Base-by-base conservation (phyloP, 2,797 vertebrate species). In the Characodon lateralis region DNA sequence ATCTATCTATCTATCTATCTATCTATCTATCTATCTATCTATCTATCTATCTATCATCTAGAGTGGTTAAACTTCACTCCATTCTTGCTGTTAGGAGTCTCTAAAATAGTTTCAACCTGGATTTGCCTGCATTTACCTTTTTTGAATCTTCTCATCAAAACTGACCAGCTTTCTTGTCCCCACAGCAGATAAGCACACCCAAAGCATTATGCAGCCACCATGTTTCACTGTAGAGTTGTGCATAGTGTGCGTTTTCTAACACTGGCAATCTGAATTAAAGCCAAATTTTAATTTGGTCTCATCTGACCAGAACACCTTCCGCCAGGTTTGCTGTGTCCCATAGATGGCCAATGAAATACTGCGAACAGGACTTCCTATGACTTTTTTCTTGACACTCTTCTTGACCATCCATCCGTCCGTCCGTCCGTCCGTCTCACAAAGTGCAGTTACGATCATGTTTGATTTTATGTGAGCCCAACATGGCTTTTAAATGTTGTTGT, bases 401-500 rank as follows among this genome's bases (percentile, higher is more conserved):
- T 43, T 43, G 9, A 55, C 72, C 41, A 69, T 61, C 68, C 53
- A 41, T 59, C 41, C 35, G 61, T 72, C 55, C 43, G 72, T 69
- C 72, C 76, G 39, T 80, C 70, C 41, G 59, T 61, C 66, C 51
- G 7, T 63, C 59, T 35, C 10, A 39, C 7, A 59, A 22, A 73
- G 56, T 73, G 39, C 48, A 4, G 58, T 41, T 9, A 20, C 18
- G 18, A 43, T 58, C 28, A 14, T 78, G 58, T 48, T 22, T 41
- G 86, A 89, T 86, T 91, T 88, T 87, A 88, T 86, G 94, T 90
- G 91, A 95, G 91, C 89, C 87, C 91, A 65, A 78, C 91, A 93
- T 95, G 94, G 95, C 95, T 97, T 97, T 95, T 95, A 96, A 97
- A 96, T 96, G 95, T 95, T 96, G 92, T 89, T 96, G 93, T 92